Percentiles rank a stretch among this genome's conserved stretches.
These are phyloP conservation scores for Eilema sororculum DNA, from an alignment of 2,888 invertebrate genomes.

Conservation along the genomic window DNA sequence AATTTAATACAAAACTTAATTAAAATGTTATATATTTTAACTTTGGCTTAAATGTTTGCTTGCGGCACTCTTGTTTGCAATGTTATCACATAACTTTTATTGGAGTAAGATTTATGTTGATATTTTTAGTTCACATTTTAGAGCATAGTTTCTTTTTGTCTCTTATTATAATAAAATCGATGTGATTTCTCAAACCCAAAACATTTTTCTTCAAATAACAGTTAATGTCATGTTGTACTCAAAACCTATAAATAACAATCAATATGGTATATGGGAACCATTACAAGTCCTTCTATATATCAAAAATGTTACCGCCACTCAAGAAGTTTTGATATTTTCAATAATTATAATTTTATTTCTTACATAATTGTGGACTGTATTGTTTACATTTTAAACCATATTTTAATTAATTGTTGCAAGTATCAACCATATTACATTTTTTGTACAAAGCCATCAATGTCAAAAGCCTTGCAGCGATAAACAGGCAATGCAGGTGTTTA, in stretches of 20 bases:
- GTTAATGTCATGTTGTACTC: no score
- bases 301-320: no score
- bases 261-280: no score
- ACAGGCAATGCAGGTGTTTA: conserved; percentile 62
- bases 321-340: no score
- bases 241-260: no score
- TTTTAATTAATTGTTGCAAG: conserved; percentile 24
- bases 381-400: no score
- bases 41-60: conserved; percentile 28
- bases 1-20: neutral
- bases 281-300: no score
- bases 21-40: conserved; percentile 9
- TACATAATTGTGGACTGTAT: no score
- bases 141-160: neutral
- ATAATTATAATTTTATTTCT: neutral
- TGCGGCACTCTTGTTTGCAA: conserved; percentile 48
- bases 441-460: conserved; percentile 58
- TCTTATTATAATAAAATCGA: neutral
- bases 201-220: no score
- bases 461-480: conserved; percentile 63
- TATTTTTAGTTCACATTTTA: neutral
- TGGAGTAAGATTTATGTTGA: neutral
- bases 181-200: no score
- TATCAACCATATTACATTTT: conserved; percentile 44
- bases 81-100: neutral